A percentile compares a stretch with the other conserved stretches of the same genome.
phyloP scores from a whole-genome alignment of 2,113 vertebrate species.

The Python bivittatus region DNA sequence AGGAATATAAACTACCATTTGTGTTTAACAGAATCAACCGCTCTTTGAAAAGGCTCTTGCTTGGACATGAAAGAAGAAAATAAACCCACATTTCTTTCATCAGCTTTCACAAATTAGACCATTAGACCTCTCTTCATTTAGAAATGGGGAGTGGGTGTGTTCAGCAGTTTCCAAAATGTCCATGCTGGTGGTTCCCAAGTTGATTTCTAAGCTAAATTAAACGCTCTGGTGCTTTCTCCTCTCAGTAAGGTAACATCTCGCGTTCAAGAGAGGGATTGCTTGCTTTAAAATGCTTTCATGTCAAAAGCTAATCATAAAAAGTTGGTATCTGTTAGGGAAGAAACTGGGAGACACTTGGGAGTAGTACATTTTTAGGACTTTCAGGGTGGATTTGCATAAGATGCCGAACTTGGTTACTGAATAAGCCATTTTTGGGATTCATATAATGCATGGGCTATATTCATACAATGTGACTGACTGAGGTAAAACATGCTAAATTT shows the following conservation, averaged over 20 bases:
- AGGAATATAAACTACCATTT: conserved; percentile 17
- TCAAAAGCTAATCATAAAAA: not conserved
- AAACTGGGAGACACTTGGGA: not conserved
- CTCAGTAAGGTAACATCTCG: not conserved
- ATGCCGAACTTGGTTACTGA: not conserved
- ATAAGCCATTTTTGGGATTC: not conserved
- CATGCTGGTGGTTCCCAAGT: not conserved
- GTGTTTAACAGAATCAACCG: not conserved
- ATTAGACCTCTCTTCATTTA: not conserved
- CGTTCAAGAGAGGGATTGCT: not conserved
- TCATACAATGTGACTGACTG: not conserved
- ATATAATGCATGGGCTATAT: not conserved
- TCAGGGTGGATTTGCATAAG: not conserved
- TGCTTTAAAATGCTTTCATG: not conserved
- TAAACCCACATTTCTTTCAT: not conserved
- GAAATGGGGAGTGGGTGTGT: not conserved
- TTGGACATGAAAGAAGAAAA: not conserved
- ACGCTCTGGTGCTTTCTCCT: not conserved
- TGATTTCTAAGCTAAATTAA: not conserved
- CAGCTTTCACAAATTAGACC: not conserved
- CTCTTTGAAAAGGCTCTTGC: not conserved
- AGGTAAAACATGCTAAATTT: not conserved
- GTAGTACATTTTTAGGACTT: not conserved
- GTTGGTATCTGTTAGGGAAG: not conserved
- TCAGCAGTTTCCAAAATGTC: not conserved